Conservation (phyloP, 1,140 invertebrate genomes). For the Bradysia coprophila region DNA sequence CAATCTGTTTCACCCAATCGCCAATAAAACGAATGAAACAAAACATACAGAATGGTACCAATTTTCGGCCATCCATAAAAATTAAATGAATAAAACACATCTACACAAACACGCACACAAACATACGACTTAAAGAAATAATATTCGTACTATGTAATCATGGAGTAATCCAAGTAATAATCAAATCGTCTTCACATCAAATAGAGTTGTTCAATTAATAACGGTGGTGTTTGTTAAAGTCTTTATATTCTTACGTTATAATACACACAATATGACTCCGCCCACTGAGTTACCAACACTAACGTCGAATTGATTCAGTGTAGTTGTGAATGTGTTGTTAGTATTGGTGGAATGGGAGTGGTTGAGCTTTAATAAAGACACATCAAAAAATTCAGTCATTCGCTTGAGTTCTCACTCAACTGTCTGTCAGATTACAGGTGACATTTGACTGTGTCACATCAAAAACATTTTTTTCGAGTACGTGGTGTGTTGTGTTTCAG, state of each 20-base stretch:
- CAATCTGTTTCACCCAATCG: too few relatives aligned
- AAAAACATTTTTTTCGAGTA: not conserved
- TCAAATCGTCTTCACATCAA: too few relatives aligned
- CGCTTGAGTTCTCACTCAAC: slow-evolving; percentile 7
- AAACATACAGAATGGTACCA: too few relatives aligned
- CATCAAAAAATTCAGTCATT: slow-evolving; percentile 4
- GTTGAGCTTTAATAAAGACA: slow-evolving; percentile 1
- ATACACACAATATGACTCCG: not conserved
- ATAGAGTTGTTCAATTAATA: not conserved
- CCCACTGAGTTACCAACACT: not conserved
- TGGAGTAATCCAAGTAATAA: too few relatives aligned
- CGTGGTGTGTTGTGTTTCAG: too few relatives aligned
- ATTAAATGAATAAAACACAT: too few relatives aligned
- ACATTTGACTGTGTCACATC: slow-evolving; percentile 16
- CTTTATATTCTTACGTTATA: not conserved
- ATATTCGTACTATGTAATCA: too few relatives aligned
- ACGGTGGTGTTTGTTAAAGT: not conserved
- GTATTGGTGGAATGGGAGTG: too few relatives aligned
- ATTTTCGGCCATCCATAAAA: too few relatives aligned
- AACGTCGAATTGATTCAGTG: not conserved
- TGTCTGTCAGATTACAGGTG: slow-evolving; percentile 17
- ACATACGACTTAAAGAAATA: too few relatives aligned
- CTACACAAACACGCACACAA: too few relatives aligned
- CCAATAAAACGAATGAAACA: too few relatives aligned
- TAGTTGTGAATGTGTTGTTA: not conserved